These are phyloP conservation scores for Tortricodes alternella DNA, from an alignment of 2,888 invertebrate species.

Conservation along the genomic window DNA sequence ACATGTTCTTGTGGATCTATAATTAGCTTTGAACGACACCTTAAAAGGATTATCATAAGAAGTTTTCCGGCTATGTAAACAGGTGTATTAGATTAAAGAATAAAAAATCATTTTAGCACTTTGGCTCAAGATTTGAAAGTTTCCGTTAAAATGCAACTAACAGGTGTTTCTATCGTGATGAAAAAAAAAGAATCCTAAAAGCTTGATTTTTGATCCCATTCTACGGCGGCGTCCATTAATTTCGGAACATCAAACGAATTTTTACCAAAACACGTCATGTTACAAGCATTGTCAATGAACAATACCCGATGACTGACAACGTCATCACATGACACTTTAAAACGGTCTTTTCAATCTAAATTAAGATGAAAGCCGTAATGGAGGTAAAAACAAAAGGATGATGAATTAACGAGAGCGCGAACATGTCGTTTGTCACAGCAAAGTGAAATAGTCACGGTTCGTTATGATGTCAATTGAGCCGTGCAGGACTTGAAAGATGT, in stretches of 20 bases:
- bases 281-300: conserved; percentile 5
- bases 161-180: no score
- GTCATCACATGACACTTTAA: conserved; percentile 22
- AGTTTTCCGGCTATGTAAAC: no score
- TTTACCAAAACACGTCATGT: conserved; percentile 17
- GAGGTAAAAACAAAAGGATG: conserved; percentile 40
- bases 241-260: conserved; percentile 21
- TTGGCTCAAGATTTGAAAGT: background rate
- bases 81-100: background rate
- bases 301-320: conserved; percentile 7
- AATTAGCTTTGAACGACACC: conserved; percentile 18
- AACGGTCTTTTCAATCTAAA: conserved; percentile 40
- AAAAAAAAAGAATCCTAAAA: no score
- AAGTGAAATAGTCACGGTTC: conserved; percentile 39
- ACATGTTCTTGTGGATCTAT: conserved; percentile 39
- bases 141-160: no score
- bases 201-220: no score
- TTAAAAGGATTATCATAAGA: conserved; percentile 9
- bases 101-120: background rate
- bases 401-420: conserved; percentile 43
- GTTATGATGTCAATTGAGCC: conserved; percentile 24
- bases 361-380: conserved; percentile 40
- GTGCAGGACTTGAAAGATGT: conserved; percentile 27
- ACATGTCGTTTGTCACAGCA: conserved; percentile 48
- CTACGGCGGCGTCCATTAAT: background rate